These are phyloP conservation scores for Nasonovia ribisnigri DNA, from an alignment of 2,888 invertebrate genomes.

Conservation along the genomic window DNA sequence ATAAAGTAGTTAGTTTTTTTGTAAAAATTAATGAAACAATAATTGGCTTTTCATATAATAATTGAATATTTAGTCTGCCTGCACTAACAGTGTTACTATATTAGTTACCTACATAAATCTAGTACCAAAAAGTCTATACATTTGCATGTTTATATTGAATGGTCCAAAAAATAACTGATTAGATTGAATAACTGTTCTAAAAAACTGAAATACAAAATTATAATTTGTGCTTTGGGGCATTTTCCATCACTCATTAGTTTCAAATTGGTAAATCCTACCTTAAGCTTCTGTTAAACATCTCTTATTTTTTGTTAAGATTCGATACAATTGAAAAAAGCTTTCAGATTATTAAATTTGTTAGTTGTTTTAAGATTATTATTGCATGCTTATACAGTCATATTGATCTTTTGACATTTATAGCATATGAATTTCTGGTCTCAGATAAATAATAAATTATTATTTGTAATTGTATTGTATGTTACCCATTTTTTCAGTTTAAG, in stretches of 20 bases:
- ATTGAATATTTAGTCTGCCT: not conserved
- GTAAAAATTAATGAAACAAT: not conserved
- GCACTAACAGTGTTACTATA: not conserved
- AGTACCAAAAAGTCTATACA: not conserved
- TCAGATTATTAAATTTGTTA: not conserved
- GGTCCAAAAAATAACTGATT: not conserved
- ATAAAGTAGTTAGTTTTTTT: not conserved
- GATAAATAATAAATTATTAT: not conserved
- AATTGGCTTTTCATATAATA: not conserved
- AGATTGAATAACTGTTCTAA: not conserved
- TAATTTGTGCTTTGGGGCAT: not conserved
- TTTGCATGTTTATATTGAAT: not conserved
- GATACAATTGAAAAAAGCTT: not conserved
- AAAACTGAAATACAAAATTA: not conserved
- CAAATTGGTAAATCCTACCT: not conserved
- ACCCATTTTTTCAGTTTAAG: slow-evolving; percentile 78
- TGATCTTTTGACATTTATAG: not conserved
- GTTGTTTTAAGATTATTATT: not conserved
- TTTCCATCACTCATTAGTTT: not conserved
- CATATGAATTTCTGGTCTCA: not conserved
- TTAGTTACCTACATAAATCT: not conserved
- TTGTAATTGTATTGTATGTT: not conserved
- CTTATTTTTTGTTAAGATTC: not conserved
- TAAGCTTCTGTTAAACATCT: not conserved
- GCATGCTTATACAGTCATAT: not conserved